These are phyloP conservation scores for Callospermophilus lateralis DNA, from an alignment of 2,113 vertebrate species.

Conservation along the genomic window DNA sequence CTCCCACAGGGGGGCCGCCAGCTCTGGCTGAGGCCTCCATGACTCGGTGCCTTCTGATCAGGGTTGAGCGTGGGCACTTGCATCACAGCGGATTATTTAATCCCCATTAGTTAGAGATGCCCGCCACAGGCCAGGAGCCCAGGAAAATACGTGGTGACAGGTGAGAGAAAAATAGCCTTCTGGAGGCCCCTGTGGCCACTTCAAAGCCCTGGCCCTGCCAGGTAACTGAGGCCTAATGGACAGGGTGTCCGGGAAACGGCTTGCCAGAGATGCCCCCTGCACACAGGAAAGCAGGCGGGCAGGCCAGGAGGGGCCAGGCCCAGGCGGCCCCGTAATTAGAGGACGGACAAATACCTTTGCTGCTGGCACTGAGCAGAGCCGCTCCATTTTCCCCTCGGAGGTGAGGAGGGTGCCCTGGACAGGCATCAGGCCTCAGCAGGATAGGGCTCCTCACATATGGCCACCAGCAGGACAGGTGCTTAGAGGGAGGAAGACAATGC, in stretches of 20 bases:
- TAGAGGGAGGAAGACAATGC: not conserved
- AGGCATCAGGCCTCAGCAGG: accelerated
- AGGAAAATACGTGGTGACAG: constrained; percentile 88
- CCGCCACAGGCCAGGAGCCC: constrained; percentile 86
- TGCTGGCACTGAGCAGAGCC: not conserved
- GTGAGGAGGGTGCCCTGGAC: not conserved
- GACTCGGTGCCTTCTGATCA: constrained; percentile 74
- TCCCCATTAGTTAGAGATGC: constrained; percentile 87
- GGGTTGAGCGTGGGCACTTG: constrained; percentile 84
- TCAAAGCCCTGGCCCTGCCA: constrained; percentile 85
- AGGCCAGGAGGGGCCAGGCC: constrained; percentile 24
- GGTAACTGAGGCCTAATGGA: constrained; percentile 88
- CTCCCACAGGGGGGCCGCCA: constrained; percentile 80
- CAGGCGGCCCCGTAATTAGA: constrained; percentile 75
- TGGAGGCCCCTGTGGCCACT: constrained; percentile 81
- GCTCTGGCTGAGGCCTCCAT: constrained; percentile 86
- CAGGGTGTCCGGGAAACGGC: constrained; percentile 79
- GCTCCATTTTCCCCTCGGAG: constrained; percentile 66
- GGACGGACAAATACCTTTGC: too few relatives aligned
- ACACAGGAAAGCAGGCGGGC: not conserved
- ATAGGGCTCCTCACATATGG: not conserved
- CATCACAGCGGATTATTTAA: constrained; percentile 88
- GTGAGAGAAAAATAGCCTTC: constrained; percentile 88
- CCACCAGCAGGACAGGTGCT: not conserved
- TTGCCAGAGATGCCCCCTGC: constrained; percentile 79